Evolutionary conservation across 2,113 vertebrate species (phyloP).

Genomic region (Megaceryle torquata): DNA sequence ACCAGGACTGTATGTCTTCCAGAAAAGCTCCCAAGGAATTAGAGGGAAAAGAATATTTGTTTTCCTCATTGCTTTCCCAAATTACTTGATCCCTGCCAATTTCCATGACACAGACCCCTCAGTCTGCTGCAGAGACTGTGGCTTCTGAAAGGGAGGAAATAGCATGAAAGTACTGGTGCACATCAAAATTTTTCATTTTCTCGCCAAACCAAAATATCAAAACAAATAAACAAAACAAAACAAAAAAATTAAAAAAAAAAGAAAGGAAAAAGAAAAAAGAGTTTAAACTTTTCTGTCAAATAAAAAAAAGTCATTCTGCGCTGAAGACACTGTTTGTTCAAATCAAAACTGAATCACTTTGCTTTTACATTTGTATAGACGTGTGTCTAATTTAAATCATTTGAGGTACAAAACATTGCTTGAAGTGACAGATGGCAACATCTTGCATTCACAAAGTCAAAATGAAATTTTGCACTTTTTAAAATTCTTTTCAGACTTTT

Average conservation of each 20-base stretch:
- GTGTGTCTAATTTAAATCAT: not conserved
- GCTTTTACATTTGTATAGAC: not conserved
- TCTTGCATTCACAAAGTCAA: not conserved
- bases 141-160: slow-evolving; percentile 46
- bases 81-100: not conserved
- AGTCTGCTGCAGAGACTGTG: slow-evolving; percentile 40
- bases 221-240: not conserved
- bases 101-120: slow-evolving; percentile 58
- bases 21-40: slow-evolving; percentile 27
- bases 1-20: not conserved
- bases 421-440: not conserved
- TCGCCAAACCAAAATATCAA: slow-evolving; percentile 38
- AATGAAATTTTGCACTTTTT: not conserved
- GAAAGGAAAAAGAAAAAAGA: not conserved
- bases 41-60: slow-evolving; percentile 29
- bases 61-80: slow-evolving; percentile 8
- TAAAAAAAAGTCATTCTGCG: not conserved
- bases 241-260: not conserved
- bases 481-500: not conserved
- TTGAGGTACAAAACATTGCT: not conserved
- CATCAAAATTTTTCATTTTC: slow-evolving; percentile 32
- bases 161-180: slow-evolving; percentile 52
- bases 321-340: not conserved
- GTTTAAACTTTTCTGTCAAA: not conserved
- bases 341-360: not conserved